Conservation (phyloP, 2,888 invertebrate species). For the Pogonocherus hispidulus region DNA sequence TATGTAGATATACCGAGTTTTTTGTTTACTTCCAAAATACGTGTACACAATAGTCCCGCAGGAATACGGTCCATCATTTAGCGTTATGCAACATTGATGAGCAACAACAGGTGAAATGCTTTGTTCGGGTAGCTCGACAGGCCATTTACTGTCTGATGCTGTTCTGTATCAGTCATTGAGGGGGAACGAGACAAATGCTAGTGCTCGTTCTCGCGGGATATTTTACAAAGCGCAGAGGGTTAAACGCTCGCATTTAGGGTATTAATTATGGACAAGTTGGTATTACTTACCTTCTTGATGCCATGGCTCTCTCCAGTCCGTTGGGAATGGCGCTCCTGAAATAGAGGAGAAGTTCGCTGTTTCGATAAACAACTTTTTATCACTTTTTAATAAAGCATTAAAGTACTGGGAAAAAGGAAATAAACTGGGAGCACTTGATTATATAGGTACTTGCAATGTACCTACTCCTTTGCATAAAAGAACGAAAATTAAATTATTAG, state of each 20-base stretch:
- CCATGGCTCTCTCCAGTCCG: constrained; percentile 68
- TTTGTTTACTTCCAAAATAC: constrained; percentile 38
- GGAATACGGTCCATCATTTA: constrained; percentile 64
- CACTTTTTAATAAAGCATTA: background rate
- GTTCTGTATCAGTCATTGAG: constrained; percentile 15
- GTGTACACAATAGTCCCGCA: constrained; percentile 47
- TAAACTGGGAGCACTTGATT: too few species aligned
- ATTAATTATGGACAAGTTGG: constrained; percentile 65
- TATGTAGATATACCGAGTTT: constrained; percentile 28
- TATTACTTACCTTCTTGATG: constrained; percentile 69
- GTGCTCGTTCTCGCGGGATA: constrained; percentile 46
- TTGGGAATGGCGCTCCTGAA: constrained; percentile 64
- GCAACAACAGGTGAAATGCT: constrained; percentile 62
- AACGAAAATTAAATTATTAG: too few species aligned
- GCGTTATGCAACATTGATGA: constrained; percentile 62
- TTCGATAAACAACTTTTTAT: constrained; percentile 31
- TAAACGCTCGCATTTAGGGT: constrained; percentile 65
- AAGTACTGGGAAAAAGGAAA: background rate
- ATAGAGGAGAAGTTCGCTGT: constrained; percentile 52
- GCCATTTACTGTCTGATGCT: constrained; percentile 39
- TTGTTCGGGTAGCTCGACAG: constrained; percentile 47
- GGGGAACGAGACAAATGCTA: constrained; percentile 18
- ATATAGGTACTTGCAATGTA: too few species aligned
- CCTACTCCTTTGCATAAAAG: too few species aligned
- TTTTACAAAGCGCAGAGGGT: constrained; percentile 60